These are phyloP conservation scores for Aleiodes sp. DNA, from an alignment of 1,140 invertebrate genomes.

Conservation along the genomic window DNA sequence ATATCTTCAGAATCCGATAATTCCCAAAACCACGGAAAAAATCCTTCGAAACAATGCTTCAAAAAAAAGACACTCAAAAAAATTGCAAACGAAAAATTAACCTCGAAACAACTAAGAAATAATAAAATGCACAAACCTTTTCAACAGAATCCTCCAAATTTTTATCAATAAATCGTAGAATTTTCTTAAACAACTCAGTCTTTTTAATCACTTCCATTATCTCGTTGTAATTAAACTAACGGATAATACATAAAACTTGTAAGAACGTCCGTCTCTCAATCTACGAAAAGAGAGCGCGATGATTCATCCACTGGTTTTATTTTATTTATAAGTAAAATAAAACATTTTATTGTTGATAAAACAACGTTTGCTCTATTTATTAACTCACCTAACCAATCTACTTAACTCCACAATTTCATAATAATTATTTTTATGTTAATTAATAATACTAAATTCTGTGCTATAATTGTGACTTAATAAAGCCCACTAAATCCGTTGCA, in stretches of 20 bases:
- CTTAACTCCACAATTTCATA: neutral
- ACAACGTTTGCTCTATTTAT: no score
- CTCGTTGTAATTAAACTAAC: neutral
- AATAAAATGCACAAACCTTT: conserved; percentile 19
- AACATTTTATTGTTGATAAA: no score
- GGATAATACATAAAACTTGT: no score
- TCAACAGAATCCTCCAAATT: neutral
- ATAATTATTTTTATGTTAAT: neutral
- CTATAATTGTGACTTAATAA: conserved; percentile 1
- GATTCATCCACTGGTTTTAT: neutral
- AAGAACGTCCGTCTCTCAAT: no score
- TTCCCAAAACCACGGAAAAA: no score
- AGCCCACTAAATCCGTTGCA: neutral
- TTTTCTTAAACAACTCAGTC: neutral
- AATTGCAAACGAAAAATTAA: conserved; percentile 12
- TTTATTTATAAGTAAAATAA: no score
- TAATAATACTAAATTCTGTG: neutral
- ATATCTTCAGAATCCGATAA: no score
- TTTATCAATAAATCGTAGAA: neutral
- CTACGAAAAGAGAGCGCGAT: neutral
- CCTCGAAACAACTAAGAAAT: no score
- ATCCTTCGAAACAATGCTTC: no score
- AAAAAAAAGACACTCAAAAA: no score
- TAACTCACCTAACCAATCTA: neutral
- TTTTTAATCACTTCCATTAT: neutral